Conservation (phyloP, 2,113 vertebrate genomes). For the Camelus bactrianus region DNA sequence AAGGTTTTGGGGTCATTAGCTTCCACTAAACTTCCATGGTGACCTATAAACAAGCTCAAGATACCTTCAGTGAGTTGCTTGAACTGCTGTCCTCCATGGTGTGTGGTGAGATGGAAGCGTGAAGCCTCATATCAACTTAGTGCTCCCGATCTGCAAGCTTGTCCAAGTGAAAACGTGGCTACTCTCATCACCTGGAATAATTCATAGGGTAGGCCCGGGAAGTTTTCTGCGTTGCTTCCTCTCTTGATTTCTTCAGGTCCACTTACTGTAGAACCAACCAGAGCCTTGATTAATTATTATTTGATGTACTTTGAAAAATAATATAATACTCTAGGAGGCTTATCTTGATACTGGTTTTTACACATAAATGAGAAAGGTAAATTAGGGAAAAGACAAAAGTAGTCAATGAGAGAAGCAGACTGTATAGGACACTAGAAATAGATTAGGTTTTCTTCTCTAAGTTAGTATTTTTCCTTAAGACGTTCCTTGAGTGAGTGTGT, state of each 20-base stretch:
- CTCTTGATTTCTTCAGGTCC: neutral
- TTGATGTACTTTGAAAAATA: slow-evolving; percentile 57
- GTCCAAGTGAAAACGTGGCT: slow-evolving; percentile 25
- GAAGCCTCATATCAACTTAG: neutral
- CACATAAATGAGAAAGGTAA: neutral
- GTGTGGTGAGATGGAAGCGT: neutral
- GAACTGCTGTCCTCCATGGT: neutral
- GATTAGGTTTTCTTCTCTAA: neutral
- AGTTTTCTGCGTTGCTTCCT: neutral
- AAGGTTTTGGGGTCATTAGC: slow-evolving; percentile 65
- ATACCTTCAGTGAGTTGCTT: slow-evolving; percentile 30
- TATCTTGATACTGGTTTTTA: slow-evolving; percentile 48
- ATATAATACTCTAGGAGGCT: neutral
- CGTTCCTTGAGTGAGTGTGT: neutral
- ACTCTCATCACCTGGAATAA: neutral
- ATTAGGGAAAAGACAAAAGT: neutral
- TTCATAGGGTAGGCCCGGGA: neutral
- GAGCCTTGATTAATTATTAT: neutral
- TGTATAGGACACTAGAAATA: neutral
- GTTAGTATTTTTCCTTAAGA: neutral
- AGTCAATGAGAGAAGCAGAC: neutral
- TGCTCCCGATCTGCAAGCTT: neutral
- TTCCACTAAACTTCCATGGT: slow-evolving; percentile 52
- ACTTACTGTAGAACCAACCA: neutral
- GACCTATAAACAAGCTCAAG: slow-evolving; percentile 45